A percentile compares a stretch with the other conserved stretches of the same genome.
Conservation (phyloP, 2,888 invertebrate species). For the Philopedon plagiatum region DNA sequence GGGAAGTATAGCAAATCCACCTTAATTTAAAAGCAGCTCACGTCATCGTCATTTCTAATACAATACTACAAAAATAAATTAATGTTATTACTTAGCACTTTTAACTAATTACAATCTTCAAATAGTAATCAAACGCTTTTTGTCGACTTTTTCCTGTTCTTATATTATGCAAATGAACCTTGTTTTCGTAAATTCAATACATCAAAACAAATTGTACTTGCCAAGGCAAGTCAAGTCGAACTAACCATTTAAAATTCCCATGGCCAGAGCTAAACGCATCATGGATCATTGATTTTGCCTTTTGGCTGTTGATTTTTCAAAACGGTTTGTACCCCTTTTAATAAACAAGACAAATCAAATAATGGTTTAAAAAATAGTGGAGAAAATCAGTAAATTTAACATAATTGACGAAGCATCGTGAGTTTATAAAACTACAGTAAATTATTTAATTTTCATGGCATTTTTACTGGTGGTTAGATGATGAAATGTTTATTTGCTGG, state of each 20-base stretch:
- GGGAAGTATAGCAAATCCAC: not conserved
- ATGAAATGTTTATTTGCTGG: constrained; percentile 12
- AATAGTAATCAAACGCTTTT: constrained; percentile 23
- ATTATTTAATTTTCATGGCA: constrained; percentile 34
- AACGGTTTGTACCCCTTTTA: constrained; percentile 27
- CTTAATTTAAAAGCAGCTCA: not conserved
- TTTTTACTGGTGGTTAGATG: constrained; percentile 30
- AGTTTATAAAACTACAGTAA: constrained; percentile 22
- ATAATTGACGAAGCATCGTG: constrained; percentile 34
- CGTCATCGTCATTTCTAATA: constrained; percentile 26
- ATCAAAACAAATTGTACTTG: constrained; percentile 24
- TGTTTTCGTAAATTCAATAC: constrained; percentile 21
- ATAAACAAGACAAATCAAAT: constrained; percentile 47
- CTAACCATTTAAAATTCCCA: constrained; percentile 32
- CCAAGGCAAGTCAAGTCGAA: constrained; percentile 22
- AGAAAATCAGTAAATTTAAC: constrained; percentile 29
- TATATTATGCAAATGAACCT: constrained; percentile 45
- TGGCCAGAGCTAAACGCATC: constrained; percentile 41
- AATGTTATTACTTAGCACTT: constrained; percentile 45
- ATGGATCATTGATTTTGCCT: constrained; percentile 35
- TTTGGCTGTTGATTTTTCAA: constrained; percentile 30
- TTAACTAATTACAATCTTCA: constrained; percentile 38
- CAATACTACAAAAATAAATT: constrained; percentile 42
- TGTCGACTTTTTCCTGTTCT: constrained; percentile 29
- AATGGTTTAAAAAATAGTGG: constrained; percentile 37